Conservation (phyloP, 2,888 invertebrate species). For the Clunio marinus region DNA sequence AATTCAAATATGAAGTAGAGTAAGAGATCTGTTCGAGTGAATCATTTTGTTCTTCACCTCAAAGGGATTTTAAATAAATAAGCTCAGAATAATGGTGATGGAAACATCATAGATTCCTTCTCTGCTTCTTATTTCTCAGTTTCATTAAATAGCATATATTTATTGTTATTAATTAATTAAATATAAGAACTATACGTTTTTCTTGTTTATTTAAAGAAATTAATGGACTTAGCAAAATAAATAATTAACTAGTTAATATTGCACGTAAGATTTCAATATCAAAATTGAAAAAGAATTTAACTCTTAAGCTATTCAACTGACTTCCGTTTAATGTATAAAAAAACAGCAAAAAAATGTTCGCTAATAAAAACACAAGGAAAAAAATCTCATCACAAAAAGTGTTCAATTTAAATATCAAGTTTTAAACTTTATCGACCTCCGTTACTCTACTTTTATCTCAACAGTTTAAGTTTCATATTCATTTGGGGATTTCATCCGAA, state of each 20-base stretch:
- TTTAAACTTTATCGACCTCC: not conserved
- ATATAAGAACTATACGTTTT: not conserved
- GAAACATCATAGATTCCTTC: not conserved
- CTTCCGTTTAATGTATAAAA: not conserved
- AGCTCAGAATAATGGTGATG: not conserved
- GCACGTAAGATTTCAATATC: conserved; percentile 50
- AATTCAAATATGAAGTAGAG: no score
- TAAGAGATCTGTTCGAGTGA: no score
- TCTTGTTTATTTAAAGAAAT: not conserved
- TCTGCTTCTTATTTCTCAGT: conserved; percentile 19
- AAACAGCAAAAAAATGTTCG: not conserved
- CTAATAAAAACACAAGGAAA: not conserved
- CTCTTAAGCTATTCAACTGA: conserved; percentile 1
- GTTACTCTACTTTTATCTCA: not conserved
- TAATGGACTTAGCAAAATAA: conserved; percentile 40
- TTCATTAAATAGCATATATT: conserved; percentile 32
- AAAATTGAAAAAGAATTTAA: conserved; percentile 10
- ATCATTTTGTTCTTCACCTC: not conserved
- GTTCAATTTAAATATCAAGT: not conserved
- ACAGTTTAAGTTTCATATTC: not conserved
- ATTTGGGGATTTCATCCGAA: no score
- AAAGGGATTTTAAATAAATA: no score
- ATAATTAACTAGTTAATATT: conserved; percentile 52
- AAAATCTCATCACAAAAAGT: not conserved
- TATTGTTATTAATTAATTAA: no score